Conservation (phyloP, 1,140 invertebrate genomes). For the Drosophila ananassae region DNA sequence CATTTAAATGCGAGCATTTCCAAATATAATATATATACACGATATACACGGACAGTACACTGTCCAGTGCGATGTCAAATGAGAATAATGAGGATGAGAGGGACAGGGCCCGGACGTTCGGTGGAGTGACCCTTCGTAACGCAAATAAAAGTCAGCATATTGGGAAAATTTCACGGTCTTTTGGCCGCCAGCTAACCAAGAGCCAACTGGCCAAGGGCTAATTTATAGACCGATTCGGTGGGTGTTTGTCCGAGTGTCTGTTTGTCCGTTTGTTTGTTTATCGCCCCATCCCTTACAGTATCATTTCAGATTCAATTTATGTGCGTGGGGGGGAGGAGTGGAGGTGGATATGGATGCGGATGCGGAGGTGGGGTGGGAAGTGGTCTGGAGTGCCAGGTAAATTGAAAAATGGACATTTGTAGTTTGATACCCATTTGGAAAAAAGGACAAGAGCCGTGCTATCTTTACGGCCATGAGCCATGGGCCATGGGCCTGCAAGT, state of each 20-base stretch:
- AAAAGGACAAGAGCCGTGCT: conserved; percentile 30
- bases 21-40: conserved; percentile 2
- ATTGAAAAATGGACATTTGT: conserved; percentile 79
- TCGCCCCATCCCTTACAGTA: conserved; percentile 20
- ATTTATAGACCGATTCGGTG: conserved; percentile 76
- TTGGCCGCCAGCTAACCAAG: conserved; percentile 57
- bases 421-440: conserved; percentile 66
- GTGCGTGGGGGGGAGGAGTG: conserved; percentile 14
- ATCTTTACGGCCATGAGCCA: conserved; percentile 12
- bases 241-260: conserved; percentile 60
- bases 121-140: conserved; percentile 26
- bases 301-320: conserved; percentile 71
- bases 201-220: conserved; percentile 59
- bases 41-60: conserved; percentile 20
- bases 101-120: conserved; percentile 5
- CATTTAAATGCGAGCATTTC: conserved; percentile 48
- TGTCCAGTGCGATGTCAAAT: conserved; percentile 48
- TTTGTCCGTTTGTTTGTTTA: conserved; percentile 38
- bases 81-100: conserved; percentile 34
- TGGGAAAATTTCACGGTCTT: conserved; percentile 80
- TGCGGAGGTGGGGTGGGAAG: conserved; percentile 2
- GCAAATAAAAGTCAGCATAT: conserved; percentile 69
- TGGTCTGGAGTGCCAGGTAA: conserved; percentile 53
- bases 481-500: conserved; percentile 25
- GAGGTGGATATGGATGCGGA: not conserved